phyloP scores from a whole-genome alignment of 2,888 invertebrate species.

The Standfussiana lucernea region DNA sequence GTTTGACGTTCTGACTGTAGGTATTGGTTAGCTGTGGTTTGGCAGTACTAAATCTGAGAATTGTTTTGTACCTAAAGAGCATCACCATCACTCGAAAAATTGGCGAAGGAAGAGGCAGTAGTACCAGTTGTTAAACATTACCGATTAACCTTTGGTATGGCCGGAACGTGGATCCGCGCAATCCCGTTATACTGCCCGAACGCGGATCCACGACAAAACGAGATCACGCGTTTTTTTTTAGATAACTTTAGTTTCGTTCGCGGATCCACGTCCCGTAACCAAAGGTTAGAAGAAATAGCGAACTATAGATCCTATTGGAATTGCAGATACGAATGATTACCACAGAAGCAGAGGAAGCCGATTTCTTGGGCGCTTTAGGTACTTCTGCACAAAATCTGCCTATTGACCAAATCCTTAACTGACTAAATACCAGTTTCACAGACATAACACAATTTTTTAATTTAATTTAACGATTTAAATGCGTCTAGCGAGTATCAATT shows the following conservation, averaged over 20 bases:
- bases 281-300: too few species aligned
- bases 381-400: conserved; percentile 33
- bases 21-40: not conserved
- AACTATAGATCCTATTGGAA: not conserved
- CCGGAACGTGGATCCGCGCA: too few species aligned
- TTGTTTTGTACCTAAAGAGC: not conserved
- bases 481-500: conserved; percentile 48
- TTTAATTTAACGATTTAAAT: conserved; percentile 56
- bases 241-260: too few species aligned
- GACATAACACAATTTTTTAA: conserved; percentile 20
- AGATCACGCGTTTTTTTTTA: too few species aligned
- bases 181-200: too few species aligned
- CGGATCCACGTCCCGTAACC: too few species aligned
- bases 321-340: not conserved
- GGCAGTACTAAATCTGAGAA: not conserved
- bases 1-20: not conserved
- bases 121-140: too few species aligned
- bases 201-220: too few species aligned
- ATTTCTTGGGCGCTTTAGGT: not conserved
- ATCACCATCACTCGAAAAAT: not conserved
- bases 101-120: not conserved
- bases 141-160: too few species aligned
- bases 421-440: conserved; percentile 38
- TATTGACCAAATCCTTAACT: not conserved
- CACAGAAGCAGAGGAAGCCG: too few species aligned